Evolutionary conservation across 2,113 vertebrate genomes (phyloP), one percentile per base, ranked within the genome.

Genomic region (Camelus bactrianus): DNA sequence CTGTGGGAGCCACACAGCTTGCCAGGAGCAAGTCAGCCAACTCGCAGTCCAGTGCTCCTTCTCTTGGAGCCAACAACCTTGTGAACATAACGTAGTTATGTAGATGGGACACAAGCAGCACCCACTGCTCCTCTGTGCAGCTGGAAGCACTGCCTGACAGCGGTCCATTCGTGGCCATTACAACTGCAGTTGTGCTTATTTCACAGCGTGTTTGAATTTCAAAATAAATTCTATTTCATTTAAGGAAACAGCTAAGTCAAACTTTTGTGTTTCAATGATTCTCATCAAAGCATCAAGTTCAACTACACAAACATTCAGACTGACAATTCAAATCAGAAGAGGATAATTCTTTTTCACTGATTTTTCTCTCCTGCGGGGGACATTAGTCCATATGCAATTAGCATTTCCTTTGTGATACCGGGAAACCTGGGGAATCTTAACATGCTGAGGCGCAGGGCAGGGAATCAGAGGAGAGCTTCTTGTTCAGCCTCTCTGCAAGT

Each of bases 201-300:
- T 96, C 72, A 54, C n/a, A 79, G 58, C 10, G 4, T 69, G 81
- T 48, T 26, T 93, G 62, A 93, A 82, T 95, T 95, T 72, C 62
- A 96, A 95, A 97, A 93, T 76, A 73, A 98, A 91, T 83, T 83
- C 14, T 60, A n/a, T 94, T 96, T 96, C 84, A 93, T 96, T 92
- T 76, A 83, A 92, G 24, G 72, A n/a, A 96, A 91, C 2, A 91
- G 46, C 82, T 89, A 85, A 82, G 13, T 90, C 26, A 26, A 88
- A 87, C 46, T 81, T 93, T 81, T 6, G 8, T 76, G 58, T 96
- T 94, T 97, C 81, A 96, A 3, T 76, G n/a, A 60, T 67, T 97
- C 82, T 93, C 91, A 91, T 56, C 85, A 97, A 95, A 97, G 77
- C 64, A 84, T 94, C 64, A 95, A 93, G 76, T 91, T 95, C 89